These are phyloP conservation scores for Ctenomys sociabilis DNA, from an alignment of 2,113 vertebrate species.

Conservation along the genomic window DNA sequence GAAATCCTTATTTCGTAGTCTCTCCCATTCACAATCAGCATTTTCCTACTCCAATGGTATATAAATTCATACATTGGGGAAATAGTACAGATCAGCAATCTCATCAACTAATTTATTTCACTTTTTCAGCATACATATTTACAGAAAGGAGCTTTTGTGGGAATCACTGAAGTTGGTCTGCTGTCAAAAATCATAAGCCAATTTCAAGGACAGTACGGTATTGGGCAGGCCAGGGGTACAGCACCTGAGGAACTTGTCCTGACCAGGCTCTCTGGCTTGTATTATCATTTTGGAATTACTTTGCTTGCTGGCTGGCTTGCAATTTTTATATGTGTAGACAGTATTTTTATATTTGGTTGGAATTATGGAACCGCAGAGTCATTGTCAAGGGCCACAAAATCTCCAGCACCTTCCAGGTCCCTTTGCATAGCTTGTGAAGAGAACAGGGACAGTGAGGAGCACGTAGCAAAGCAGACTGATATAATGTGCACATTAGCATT, in stretches of 20 bases:
- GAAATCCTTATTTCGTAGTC: neutral
- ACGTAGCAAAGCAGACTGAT: neutral
- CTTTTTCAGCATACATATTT: conserved; percentile 31
- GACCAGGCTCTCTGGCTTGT: neutral
- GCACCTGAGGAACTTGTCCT: neutral
- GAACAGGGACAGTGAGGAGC: neutral
- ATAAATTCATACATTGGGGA: conserved; percentile 20
- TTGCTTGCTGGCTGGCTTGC: neutral
- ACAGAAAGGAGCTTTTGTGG: conserved; percentile 2
- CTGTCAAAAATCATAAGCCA: neutral
- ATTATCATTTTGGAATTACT: neutral
- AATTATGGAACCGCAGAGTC: neutral
- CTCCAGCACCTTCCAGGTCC: neutral
- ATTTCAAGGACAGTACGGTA: neutral
- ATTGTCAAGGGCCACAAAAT: neutral
- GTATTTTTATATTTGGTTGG: neutral
- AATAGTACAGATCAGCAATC: neutral
- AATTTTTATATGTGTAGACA: neutral
- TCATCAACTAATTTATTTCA: conserved; percentile 53
- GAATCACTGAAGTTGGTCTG: neutral
- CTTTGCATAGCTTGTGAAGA: neutral
- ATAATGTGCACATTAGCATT: neutral
- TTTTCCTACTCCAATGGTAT: conserved; percentile 33
- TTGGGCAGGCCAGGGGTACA: neutral
- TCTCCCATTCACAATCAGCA: neutral